Conservation (phyloP, 2,113 vertebrate species). For the Asarcornis scutulata region DNA sequence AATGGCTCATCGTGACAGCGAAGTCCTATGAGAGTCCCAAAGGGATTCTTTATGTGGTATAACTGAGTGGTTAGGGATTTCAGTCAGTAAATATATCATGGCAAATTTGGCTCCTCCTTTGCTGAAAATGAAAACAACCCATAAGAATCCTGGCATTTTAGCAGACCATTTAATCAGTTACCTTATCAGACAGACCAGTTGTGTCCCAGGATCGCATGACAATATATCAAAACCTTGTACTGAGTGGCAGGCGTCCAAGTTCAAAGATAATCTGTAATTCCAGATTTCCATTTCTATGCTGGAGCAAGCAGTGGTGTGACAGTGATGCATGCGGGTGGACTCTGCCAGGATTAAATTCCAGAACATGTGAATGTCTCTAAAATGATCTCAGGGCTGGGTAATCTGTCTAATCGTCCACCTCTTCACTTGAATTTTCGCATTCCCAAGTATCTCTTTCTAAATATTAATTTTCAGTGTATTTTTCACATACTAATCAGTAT, state of each 20-base stretch:
- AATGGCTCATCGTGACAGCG: background rate
- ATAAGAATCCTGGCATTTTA: background rate
- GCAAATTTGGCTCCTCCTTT: background rate
- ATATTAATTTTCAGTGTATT: background rate
- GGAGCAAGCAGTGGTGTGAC: background rate
- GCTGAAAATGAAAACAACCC: background rate
- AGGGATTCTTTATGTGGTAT: background rate
- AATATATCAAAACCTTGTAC: background rate
- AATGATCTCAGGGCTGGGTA: background rate
- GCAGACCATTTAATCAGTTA: slow-evolving; percentile 1
- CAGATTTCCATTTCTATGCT: slow-evolving; percentile 13
- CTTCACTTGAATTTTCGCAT: background rate
- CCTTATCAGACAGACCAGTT: background rate
- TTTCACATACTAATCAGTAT: background rate
- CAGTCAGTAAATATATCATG: background rate
- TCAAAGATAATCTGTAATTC: slow-evolving; percentile 3
- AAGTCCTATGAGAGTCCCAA: background rate
- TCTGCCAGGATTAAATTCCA: slow-evolving; percentile 28
- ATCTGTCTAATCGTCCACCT: background rate
- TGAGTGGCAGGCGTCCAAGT: background rate
- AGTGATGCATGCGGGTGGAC: background rate
- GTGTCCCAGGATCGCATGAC: background rate
- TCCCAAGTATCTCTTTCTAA: background rate
- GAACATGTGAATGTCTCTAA: background rate
- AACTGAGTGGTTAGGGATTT: background rate